A percentile compares a stretch with the other conserved stretches of the same genome.
These are phyloP conservation scores for Mythimna pallens DNA, from an alignment of 2,888 invertebrate species.

Conservation along the genomic window DNA sequence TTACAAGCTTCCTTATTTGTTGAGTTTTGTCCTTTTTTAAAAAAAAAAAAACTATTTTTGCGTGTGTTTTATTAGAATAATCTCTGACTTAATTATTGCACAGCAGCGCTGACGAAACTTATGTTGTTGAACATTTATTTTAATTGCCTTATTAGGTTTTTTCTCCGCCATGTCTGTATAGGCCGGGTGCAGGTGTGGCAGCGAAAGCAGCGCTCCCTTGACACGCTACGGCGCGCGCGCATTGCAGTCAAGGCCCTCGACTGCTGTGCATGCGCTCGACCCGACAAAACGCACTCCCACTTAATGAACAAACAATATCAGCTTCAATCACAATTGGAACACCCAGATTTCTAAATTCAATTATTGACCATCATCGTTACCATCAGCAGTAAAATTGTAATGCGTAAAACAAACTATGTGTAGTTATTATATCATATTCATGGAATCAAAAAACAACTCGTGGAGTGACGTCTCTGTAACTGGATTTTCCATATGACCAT, in stretches of 20 bases:
- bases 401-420: conserved; percentile 6
- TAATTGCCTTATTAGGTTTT: conserved; percentile 71
- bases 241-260: conserved; percentile 89
- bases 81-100: conserved; percentile 39
- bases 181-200: conserved; percentile 84
- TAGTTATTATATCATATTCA: conserved; percentile 14
- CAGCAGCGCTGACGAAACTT: conserved; percentile 35
- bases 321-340: conserved; percentile 50
- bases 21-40: conserved; percentile 30
- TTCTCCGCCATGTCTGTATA: conserved; percentile 70
- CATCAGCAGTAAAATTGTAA: conserved; percentile 26
- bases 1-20: conserved; percentile 52
- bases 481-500: conserved; percentile 53
- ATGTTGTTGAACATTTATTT: conserved; percentile 48
- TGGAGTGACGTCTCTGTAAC: conserved; percentile 30
- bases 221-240: conserved; percentile 89
- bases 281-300: conserved; percentile 70
- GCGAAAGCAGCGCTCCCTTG: conserved; percentile 91
- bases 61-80: conserved; percentile 20
- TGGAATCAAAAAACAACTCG: conserved; percentile 28
- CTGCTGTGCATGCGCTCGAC: conserved; percentile 77
- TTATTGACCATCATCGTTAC: conserved; percentile 19
- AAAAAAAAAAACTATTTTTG: conserved; percentile 15
- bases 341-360: conserved; percentile 51
- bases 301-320: conserved; percentile 77